These are phyloP conservation scores for Hippopotamyrus pictus DNA, from an alignment of 2,797 vertebrate species.

Conservation along the genomic window DNA sequence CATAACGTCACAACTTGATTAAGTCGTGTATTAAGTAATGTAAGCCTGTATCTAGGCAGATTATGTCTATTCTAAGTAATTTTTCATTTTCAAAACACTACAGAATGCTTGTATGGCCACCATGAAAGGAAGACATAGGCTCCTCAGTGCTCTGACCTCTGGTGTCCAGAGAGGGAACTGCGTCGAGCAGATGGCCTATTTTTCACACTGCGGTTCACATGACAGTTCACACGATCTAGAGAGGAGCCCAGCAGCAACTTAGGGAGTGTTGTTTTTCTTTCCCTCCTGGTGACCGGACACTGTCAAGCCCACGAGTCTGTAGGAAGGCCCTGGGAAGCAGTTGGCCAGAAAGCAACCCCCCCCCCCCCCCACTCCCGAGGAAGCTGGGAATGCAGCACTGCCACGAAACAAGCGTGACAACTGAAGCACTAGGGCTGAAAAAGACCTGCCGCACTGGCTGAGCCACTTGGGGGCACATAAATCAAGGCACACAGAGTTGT, in stretches of 20 bases:
- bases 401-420: background rate
- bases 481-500: background rate
- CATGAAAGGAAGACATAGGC: background rate
- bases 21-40: background rate
- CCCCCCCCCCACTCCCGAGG: too few species aligned
- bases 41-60: background rate
- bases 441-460: background rate
- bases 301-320: background rate
- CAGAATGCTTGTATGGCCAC: background rate
- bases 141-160: background rate
- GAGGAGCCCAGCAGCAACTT: constrained; percentile 8
- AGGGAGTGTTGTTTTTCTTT: background rate
- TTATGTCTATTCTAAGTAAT: background rate
- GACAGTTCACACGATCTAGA: background rate
- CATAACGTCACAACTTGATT: background rate
- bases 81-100: background rate
- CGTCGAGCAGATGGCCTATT: background rate
- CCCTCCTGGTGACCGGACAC: background rate
- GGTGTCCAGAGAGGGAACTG: background rate
- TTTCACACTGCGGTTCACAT: background rate
- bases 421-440: background rate
- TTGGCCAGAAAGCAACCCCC: background rate
- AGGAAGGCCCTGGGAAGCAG: background rate
- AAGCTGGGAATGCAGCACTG: background rate
- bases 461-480: background rate